Conservation (phyloP, 2,888 invertebrate genomes). For the Pseudoips prasinana region DNA sequence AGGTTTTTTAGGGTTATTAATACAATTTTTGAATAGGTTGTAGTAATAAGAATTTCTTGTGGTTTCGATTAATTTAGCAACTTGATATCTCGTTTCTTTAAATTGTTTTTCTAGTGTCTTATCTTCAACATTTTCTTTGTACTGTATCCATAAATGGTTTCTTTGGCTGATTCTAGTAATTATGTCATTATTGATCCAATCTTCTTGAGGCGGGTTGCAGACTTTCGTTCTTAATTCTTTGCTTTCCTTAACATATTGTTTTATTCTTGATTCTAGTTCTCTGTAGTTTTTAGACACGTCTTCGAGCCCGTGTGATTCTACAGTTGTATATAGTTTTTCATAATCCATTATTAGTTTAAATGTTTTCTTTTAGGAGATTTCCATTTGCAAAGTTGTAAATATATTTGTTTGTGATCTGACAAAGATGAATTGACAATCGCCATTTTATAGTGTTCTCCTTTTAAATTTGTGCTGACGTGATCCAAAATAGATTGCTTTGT, state of each 20-base stretch:
- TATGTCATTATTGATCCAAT: neutral
- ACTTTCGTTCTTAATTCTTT: neutral
- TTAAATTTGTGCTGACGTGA: conserved; percentile 1
- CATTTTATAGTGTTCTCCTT: neutral
- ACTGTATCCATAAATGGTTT: neutral
- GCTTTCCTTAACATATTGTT: neutral
- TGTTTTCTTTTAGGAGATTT: neutral
- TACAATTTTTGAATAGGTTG: neutral
- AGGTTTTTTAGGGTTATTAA: conserved; percentile 4
- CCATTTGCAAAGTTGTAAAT: conserved; percentile 1
- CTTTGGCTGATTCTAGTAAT: neutral
- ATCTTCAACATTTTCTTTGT: neutral
- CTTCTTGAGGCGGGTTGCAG: neutral
- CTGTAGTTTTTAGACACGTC: neutral
- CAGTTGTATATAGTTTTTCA: neutral
- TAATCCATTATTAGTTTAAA: neutral
- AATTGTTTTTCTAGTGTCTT: neutral
- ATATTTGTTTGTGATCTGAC: conserved; percentile 8
- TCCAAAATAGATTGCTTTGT: neutral
- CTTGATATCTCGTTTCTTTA: neutral
- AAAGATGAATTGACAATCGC: conserved; percentile 4
- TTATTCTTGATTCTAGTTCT: neutral
- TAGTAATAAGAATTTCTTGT: conserved; percentile 7
- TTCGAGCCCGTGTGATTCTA: neutral
- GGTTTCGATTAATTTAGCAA: conserved; percentile 1